These are phyloP conservation scores for Gisinianus flammeolus DNA, from an alignment of 2,888 invertebrate species.

Conservation along the genomic window DNA sequence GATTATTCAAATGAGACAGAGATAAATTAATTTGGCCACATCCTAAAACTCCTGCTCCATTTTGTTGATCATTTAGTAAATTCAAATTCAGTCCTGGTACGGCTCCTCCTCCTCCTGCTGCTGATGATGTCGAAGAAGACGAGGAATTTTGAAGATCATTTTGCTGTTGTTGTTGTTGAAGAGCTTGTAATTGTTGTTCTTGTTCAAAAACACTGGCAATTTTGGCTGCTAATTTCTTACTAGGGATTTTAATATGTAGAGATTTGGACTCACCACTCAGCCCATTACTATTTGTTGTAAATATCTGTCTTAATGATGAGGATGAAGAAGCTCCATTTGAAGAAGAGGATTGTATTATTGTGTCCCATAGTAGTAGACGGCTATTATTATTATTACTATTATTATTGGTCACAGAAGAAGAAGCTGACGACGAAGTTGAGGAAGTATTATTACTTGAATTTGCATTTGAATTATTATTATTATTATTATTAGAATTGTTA, in stretches of 20 bases:
- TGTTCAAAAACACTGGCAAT: constrained; percentile 56
- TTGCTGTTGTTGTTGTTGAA: constrained; percentile 35
- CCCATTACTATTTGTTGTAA: constrained; percentile 8
- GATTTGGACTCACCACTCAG: neutral
- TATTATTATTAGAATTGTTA: neutral
- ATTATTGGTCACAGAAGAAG: neutral
- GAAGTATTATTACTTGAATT: constrained; percentile 4
- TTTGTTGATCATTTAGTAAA: neutral
- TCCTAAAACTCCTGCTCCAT: neutral
- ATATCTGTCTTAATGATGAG: constrained; percentile 9
- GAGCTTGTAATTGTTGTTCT: constrained; percentile 38
- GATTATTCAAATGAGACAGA: neutral
- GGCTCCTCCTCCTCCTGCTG: neutral
- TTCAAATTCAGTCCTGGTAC: neutral
- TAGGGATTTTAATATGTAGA: constrained; percentile 55
- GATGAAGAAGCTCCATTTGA: constrained; percentile 7
- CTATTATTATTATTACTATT: neutral
- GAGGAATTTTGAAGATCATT: constrained; percentile 18
- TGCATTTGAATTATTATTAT: neutral
- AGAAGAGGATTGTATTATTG: constrained; percentile 11
- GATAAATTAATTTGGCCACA: neutral
- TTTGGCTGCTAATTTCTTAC: constrained; percentile 57
- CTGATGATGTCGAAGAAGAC: constrained; percentile 24
- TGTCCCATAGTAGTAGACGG: neutral
- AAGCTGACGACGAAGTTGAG: neutral